Percentiles rank a stretch among this genome's conserved stretches.
Conservation (phyloP, 2,888 invertebrate species). For the Caenorhabditis zanzibari region DNA sequence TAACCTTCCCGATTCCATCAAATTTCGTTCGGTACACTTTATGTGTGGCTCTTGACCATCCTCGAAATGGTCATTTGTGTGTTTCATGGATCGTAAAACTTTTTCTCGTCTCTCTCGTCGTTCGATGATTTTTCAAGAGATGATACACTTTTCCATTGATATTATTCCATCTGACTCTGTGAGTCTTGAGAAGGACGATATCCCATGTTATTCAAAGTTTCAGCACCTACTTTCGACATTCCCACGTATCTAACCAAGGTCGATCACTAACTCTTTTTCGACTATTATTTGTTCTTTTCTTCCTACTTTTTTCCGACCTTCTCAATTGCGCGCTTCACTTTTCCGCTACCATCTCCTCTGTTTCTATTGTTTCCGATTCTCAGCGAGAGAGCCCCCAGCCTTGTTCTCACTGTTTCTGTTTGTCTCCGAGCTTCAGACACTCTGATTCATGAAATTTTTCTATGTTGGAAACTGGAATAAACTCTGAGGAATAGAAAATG, state of each 20-base stretch:
- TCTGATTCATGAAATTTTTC: conserved; percentile 6
- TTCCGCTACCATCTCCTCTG: conserved; percentile 20
- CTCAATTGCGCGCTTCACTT: conserved; percentile 39
- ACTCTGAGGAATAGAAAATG: neutral
- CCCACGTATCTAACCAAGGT: conserved; percentile 43
- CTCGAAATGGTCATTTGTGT: conserved; percentile 12
- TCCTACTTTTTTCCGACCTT: conserved; percentile 36
- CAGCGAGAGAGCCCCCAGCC: conserved; percentile 17
- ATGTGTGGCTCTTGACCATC: conserved; percentile 16
- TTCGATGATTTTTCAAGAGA: neutral
- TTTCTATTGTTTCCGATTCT: conserved; percentile 41
- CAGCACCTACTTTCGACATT: conserved; percentile 11
- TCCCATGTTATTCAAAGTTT: neutral
- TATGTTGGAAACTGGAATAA: conserved; percentile 12
- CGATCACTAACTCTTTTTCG: conserved; percentile 17
- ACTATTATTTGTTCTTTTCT: conserved; percentile 33
- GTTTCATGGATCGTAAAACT: conserved; percentile 36
- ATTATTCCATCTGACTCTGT: conserved; percentile 1
- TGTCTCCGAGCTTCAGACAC: conserved; percentile 13
- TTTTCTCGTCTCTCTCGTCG: neutral
- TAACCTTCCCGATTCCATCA: conserved; percentile 1
- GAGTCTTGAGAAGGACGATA: no score
- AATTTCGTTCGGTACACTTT: neutral
- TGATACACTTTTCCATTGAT: conserved; percentile 9
- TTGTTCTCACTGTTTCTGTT: conserved; percentile 39